Conservation (phyloP, 2,888 invertebrate genomes). For the Muscina levida region DNA sequence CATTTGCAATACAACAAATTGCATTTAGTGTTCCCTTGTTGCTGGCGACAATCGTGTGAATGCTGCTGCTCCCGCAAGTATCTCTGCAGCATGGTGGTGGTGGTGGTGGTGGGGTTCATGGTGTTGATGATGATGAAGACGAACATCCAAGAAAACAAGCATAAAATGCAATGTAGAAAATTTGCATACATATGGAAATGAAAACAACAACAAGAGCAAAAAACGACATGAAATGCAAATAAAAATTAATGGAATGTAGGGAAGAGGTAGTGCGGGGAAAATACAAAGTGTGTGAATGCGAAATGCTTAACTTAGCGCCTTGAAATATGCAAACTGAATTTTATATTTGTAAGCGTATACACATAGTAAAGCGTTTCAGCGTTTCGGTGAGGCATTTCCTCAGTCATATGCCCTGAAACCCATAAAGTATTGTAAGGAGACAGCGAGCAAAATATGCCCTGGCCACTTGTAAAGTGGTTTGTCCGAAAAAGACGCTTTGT, state of each 20-base stretch:
- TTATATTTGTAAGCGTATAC: conserved; percentile 49
- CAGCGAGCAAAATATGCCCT: no score
- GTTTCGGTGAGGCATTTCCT: background rate
- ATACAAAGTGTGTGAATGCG: conserved; percentile 26
- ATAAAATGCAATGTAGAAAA: conserved; percentile 41
- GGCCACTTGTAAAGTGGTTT: no score
- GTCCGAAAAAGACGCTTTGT: no score
- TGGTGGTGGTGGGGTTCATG: conserved; percentile 32
- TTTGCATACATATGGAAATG: conserved; percentile 42
- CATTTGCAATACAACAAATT: conserved; percentile 65
- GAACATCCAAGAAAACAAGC: conserved; percentile 36
- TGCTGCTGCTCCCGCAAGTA: background rate
- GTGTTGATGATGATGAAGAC: conserved; percentile 53
- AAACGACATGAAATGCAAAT: conserved; percentile 58
- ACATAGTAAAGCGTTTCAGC: conserved; percentile 1
- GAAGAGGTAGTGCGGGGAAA: background rate
- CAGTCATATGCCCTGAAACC: no score
- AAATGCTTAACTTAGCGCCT: conserved; percentile 63
- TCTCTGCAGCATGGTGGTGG: no score
- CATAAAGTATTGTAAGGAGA: no score
- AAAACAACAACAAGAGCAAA: no score
- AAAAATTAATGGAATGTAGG: conserved; percentile 51
- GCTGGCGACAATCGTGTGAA: background rate
- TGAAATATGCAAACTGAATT: conserved; percentile 64
- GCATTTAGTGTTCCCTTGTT: conserved; percentile 66